These are phyloP conservation scores for Hemichromis elongatus DNA, from an alignment of 2,113 vertebrate species.

Conservation along the genomic window DNA sequence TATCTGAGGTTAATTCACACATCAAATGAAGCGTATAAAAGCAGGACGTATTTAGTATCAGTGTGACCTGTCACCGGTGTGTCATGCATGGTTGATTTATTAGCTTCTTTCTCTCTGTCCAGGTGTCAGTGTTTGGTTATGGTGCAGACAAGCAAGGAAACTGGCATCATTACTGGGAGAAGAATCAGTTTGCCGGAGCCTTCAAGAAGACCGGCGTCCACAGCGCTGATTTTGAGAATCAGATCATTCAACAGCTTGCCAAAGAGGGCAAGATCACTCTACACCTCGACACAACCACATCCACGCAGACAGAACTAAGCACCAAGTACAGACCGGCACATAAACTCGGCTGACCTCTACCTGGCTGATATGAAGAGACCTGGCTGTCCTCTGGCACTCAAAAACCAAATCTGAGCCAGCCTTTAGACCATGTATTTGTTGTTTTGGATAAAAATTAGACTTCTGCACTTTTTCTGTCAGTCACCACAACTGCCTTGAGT, in stretches of 20 bases:
- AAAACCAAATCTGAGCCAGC: not conserved
- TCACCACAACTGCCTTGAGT: not conserved
- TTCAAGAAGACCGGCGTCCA: slow-evolving; percentile 78
- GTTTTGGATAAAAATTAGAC: not conserved
- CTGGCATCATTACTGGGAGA: slow-evolving; percentile 84
- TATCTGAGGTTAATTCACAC: not conserved
- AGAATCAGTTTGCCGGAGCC: slow-evolving; percentile 68
- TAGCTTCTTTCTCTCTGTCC: not conserved
- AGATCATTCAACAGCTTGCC: slow-evolving; percentile 64
- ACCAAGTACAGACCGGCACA: not conserved
- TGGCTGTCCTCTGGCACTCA: not conserved
- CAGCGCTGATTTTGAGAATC: slow-evolving; percentile 64
- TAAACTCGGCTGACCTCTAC: not conserved
- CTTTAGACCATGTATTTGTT: not conserved
- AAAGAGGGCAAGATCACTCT: slow-evolving; percentile 73
- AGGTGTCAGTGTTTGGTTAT: slow-evolving; percentile 82
- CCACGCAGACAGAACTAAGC: not conserved
- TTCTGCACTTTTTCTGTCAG: not conserved
- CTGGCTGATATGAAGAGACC: not conserved
- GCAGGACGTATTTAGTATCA: not conserved
- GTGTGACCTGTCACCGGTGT: not conserved
- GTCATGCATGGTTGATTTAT: not conserved
- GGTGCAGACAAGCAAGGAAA: slow-evolving; percentile 76
- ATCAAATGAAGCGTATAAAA: not conserved
- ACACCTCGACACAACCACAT: slow-evolving; percentile 21